Conservation (phyloP, 2,888 invertebrate genomes). For the Rhynchonema sp. region DNA sequence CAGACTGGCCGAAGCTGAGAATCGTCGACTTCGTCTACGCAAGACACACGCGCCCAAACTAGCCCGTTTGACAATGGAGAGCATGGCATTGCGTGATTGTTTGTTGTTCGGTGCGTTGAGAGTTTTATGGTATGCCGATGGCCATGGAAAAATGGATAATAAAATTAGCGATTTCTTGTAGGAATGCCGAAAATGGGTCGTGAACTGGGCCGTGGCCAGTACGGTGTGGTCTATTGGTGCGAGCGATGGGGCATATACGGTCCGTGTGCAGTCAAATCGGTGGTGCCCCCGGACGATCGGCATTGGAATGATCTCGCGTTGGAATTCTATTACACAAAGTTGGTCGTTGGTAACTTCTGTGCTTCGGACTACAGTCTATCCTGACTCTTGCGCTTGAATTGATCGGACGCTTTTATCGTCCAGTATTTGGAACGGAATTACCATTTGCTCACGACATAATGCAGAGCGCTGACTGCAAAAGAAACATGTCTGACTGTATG, state of each 20-base stretch:
- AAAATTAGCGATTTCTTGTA: not conserved
- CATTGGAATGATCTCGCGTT: slow-evolving; percentile 74
- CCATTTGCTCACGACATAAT: no score
- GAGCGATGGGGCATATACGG: slow-evolving; percentile 51
- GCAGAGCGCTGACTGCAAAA: not conserved
- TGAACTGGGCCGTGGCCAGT: slow-evolving; percentile 53
- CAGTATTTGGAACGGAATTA: no score
- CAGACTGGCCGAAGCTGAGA: not conserved
- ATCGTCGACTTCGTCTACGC: slow-evolving; percentile 53
- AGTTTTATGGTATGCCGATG: not conserved
- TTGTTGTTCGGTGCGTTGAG: slow-evolving; percentile 44
- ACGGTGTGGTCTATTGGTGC: slow-evolving; percentile 65
- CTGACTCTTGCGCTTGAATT: no score
- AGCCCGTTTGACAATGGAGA: slow-evolving; percentile 58
- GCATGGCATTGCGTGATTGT: slow-evolving; percentile 58
- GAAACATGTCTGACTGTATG: no score
- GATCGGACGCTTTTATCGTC: no score
- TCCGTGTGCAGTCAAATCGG: slow-evolving; percentile 67
- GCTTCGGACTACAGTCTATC: no score
- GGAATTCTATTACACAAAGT: slow-evolving; percentile 75
- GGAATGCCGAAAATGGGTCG: slow-evolving; percentile 37
- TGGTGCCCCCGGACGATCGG: slow-evolving; percentile 64
- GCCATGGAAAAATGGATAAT: not conserved
- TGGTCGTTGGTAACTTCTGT: slow-evolving; percentile 5
- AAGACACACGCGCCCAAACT: slow-evolving; percentile 52